Base-by-base conservation (phyloP, 2,113 vertebrate genomes). In the Centrocercus urophasianus region DNA sequence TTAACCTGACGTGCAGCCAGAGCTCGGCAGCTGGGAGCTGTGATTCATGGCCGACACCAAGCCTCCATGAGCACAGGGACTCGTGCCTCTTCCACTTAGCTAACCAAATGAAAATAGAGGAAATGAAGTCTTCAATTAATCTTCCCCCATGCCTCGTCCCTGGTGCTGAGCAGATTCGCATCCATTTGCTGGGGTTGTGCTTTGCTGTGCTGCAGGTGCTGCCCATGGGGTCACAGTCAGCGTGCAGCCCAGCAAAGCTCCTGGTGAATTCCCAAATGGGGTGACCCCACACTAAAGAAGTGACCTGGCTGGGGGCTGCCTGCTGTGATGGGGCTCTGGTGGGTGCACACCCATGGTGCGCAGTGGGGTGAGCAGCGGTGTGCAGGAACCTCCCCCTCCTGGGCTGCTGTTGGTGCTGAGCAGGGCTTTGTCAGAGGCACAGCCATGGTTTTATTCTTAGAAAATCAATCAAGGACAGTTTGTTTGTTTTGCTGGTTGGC, bases 121-220 rank as follows among this genome's bases (percentile, higher is more conserved):
- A 43, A 88, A 94, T 93, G 30, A 70, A 92, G 77, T 19, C 74
- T 75, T 36, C 80, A 86, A 52, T 95, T 90, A 83, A 95, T 92
- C 86, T 86, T 56, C 22, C 50, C 38, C 43, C 32, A 59, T 60
- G 52, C 11, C 48, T 85, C 3, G 14, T 64, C 81, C 13, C 73
- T 36, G 67, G 75, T 34, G 76, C 69, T 59, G 73, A 81, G 11
- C 42, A 69, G 77, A 67, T 50, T 72, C 69, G 6, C 73, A 57
- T 57, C 47, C 8, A 16, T 64, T 38, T 56, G 43, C 67, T 54
- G 7, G 8, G 52, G 52, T 54, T 54, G 52, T 16, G 27, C 52
- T 54, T 54, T 17, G 69, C 69, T 45, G 22, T 7, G 10, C 32
- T 65, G 9, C 14, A 13, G 38, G 34, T 30, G 40, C 15, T 59